Conservation (phyloP, 2,888 invertebrate species). For the Unio pictorum region DNA sequence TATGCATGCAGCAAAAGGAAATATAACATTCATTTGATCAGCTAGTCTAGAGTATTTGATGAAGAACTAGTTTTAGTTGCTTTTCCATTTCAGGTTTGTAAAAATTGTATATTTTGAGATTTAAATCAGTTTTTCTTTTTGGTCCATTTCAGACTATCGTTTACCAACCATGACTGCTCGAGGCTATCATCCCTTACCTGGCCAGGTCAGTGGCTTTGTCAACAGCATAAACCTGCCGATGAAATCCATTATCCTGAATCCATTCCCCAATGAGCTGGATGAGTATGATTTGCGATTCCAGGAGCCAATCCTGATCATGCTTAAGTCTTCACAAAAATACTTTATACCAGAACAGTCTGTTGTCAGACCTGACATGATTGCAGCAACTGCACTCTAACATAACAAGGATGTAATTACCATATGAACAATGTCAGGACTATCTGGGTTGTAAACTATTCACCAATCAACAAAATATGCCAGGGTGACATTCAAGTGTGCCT, state of each 20-base stretch:
- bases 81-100: no score
- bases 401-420: no score
- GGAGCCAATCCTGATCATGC: slow-evolving; percentile 66
- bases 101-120: no score
- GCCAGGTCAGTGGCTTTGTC: slow-evolving; percentile 62
- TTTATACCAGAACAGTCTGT: slow-evolving; percentile 66
- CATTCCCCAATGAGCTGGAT: slow-evolving; percentile 64
- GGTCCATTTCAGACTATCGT: slow-evolving; percentile 51
- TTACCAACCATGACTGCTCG: slow-evolving; percentile 50
- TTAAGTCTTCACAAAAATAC: slow-evolving; percentile 68
- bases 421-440: no score
- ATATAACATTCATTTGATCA: not conserved
- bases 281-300: slow-evolving; percentile 51
- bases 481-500: no score
- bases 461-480: no score
- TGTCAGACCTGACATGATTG: slow-evolving; percentile 43
- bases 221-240: slow-evolving; percentile 68
- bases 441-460: no score
- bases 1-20: not conserved
- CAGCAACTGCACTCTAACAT: slow-evolving; percentile 9
- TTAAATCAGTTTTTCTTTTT: not conserved
- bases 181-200: slow-evolving; percentile 54
- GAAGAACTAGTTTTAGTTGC: no score
- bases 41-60: no score
- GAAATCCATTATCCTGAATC: slow-evolving; percentile 67